These are phyloP conservation scores for Gadopsis marmoratus DNA, from an alignment of 2,797 vertebrate species.

Conservation along the genomic window DNA sequence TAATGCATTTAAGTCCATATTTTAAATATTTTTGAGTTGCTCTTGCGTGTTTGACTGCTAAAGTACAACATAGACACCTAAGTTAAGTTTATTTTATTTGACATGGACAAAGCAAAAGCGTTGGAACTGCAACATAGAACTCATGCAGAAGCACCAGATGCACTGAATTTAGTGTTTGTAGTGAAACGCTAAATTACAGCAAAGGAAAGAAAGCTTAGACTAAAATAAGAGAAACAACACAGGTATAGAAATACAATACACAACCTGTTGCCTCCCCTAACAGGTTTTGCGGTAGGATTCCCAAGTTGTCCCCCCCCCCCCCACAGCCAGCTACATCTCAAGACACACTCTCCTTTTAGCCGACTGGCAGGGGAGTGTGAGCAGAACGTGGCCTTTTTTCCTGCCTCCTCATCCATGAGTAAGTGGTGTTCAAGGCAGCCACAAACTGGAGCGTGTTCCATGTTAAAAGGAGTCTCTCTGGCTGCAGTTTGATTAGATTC, in stretches of 20 bases:
- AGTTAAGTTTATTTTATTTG: no score
- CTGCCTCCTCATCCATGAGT: constrained; percentile 26
- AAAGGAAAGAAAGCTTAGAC: no score
- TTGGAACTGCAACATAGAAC: no score
- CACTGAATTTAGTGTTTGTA: no score
- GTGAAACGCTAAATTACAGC: no score
- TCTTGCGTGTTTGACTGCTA: not conserved
- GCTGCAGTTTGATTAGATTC: constrained; percentile 30
- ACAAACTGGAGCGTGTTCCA: constrained; percentile 10
- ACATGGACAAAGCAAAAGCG: no score
- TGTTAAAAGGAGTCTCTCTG: constrained; percentile 10
- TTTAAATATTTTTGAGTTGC: not conserved
- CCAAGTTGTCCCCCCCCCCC: constrained; percentile 5
- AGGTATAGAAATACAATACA: no score
- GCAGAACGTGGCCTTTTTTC: constrained; percentile 9
- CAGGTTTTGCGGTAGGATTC: constrained; percentile 29
- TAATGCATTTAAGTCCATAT: not conserved
- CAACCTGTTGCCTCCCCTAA: not conserved
- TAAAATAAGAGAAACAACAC: no score
- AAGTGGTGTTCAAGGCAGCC: constrained; percentile 25
- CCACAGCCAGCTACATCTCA: constrained; percentile 12
- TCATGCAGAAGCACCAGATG: no score
- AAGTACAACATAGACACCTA: not conserved
- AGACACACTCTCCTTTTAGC: constrained; percentile 23
- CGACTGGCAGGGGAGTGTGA: constrained; percentile 12